Evolutionary conservation across 1,140 invertebrate genomes (phyloP).

Genomic region (Pseudomyrmex cubaensis): DNA sequence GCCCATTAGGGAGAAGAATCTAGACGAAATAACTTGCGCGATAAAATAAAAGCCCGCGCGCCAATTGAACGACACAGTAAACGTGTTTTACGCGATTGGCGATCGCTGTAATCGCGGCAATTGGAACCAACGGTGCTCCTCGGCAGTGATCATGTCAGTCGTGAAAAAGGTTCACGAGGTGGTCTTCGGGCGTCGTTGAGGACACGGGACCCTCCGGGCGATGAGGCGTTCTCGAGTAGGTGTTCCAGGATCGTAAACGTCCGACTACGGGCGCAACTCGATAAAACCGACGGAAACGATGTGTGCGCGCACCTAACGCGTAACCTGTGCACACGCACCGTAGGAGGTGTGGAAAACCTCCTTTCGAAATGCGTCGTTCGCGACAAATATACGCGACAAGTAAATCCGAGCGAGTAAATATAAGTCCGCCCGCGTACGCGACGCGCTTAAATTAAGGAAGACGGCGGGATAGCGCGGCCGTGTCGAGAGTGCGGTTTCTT

Average conservation of each 20-base stretch:
- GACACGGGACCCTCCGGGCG: slow-evolving; percentile 38
- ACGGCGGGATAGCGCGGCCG: too few species aligned
- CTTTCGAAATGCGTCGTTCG: not conserved
- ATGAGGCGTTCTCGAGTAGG: slow-evolving; percentile 66
- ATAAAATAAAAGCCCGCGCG: slow-evolving; percentile 29
- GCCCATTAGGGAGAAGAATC: not conserved
- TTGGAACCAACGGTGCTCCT: slow-evolving; percentile 17
- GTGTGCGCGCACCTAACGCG: slow-evolving; percentile 47
- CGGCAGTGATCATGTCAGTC: slow-evolving; percentile 31
- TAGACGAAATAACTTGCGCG: not conserved
- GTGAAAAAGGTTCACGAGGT: slow-evolving; percentile 29
- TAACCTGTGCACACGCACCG: slow-evolving; percentile 51
- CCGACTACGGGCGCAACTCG: slow-evolving; percentile 57
- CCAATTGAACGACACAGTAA: slow-evolving; percentile 6
- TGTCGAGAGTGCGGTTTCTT: not conserved
- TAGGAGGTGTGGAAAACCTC: slow-evolving; percentile 30
- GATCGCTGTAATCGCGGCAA: slow-evolving; percentile 32
- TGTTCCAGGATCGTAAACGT: slow-evolving; percentile 74
- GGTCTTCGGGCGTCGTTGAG: slow-evolving; percentile 16
- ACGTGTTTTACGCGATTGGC: slow-evolving; percentile 34
- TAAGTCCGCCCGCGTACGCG: not conserved
- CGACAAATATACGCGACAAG: not conserved
- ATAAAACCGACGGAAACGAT: slow-evolving; percentile 70
- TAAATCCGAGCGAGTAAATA: slow-evolving; percentile 13
- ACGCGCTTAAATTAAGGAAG: not conserved